Percentiles rank a stretch among this genome's conserved stretches.
Evolutionary conservation across 2,797 vertebrate species (phyloP).

Genomic region (Sebastes itinus): DNA sequence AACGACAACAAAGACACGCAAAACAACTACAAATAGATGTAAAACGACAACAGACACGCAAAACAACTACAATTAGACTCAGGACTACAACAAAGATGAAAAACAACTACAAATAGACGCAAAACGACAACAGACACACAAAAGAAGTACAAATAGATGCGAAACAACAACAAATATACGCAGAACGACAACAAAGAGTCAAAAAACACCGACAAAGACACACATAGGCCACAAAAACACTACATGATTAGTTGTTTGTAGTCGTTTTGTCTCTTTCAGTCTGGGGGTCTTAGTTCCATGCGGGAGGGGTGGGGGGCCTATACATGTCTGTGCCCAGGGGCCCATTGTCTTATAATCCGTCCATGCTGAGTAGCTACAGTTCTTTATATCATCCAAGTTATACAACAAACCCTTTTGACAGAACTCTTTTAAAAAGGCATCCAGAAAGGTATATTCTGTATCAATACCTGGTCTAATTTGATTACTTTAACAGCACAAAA

Average conservation of each 20-base stretch:
- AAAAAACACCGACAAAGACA: neutral
- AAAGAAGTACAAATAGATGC: neutral
- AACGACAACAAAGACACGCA: too few relatives aligned
- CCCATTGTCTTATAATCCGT: neutral
- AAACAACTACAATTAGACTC: too few relatives aligned
- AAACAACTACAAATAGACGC: neutral
- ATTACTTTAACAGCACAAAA: neutral
- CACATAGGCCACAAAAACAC: neutral
- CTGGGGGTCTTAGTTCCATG: neutral
- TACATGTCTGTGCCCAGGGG: neutral
- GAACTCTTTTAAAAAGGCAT: neutral
- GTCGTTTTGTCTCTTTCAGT: neutral
- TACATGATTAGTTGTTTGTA: fast-evolving
- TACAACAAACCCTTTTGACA: neutral
- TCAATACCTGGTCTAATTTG: neutral
- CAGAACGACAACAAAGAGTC: neutral
- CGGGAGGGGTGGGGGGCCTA: neutral
- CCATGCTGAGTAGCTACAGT: neutral
- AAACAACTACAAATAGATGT: too few relatives aligned
- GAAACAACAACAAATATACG: neutral
- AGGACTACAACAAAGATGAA: neutral
- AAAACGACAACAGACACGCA: too few relatives aligned
- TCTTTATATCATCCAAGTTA: neutral
- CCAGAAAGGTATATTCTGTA: neutral
- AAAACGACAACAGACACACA: too few relatives aligned